phyloP scores from a whole-genome alignment of 2,888 invertebrate genomes.

The Napeogenes inachia region DNA sequence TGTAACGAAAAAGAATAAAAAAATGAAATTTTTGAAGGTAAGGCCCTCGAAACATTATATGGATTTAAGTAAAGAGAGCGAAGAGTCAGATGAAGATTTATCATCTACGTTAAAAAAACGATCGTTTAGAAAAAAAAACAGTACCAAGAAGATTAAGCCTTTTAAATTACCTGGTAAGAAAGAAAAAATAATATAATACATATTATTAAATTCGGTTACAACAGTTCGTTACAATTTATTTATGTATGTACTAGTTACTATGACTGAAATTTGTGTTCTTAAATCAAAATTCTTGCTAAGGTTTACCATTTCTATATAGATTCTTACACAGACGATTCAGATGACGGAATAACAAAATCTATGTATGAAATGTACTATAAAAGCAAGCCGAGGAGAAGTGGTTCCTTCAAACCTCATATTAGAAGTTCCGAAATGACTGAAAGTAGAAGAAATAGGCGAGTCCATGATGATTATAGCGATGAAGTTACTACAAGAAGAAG shows the following conservation, averaged over 20 bases:
- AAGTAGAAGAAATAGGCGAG: conserved; percentile 30
- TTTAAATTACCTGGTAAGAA: conserved; percentile 29
- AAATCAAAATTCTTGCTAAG: background rate
- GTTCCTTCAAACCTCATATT: conserved; percentile 27
- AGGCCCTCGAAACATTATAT: conserved; percentile 33
- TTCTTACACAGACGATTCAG: conserved; percentile 38
- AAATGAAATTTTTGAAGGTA: conserved; percentile 33
- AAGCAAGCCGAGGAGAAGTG: conserved; percentile 29
- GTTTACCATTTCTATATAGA: conserved; percentile 29
- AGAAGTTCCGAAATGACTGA: conserved; percentile 27
- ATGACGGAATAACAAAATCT: conserved; percentile 62
- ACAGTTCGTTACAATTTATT: background rate
- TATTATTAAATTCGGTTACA: conserved; percentile 1
- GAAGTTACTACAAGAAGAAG: conserved; percentile 20
- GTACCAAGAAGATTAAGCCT: conserved; percentile 24
- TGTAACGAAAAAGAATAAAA: conserved; percentile 27
- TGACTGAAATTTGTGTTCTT: too few species aligned
- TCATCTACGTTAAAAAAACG: conserved; percentile 42
- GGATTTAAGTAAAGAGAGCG: conserved; percentile 34
- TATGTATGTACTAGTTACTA: background rate
- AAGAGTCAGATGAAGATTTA: conserved; percentile 48
- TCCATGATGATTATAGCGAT: conserved; percentile 9
- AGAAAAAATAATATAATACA: background rate
- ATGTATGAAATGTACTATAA: conserved; percentile 70
- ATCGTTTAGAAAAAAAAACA: conserved; percentile 35